A percentile compares a stretch with the other conserved stretches of the same genome.
These are phyloP conservation scores for Falcunculus frontatus DNA, from an alignment of 2,113 vertebrate species.

Conservation along the genomic window DNA sequence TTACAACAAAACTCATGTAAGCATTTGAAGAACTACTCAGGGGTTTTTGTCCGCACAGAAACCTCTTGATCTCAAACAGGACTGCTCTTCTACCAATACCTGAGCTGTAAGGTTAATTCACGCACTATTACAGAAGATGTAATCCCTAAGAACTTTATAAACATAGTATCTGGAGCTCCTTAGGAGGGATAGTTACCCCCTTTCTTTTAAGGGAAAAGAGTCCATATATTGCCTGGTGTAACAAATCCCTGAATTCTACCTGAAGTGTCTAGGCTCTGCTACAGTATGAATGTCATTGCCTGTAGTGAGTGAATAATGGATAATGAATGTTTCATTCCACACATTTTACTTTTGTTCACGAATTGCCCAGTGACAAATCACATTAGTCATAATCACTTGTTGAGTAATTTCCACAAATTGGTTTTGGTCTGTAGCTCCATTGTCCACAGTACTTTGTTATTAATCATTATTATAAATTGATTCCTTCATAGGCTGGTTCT, in stretches of 20 bases:
- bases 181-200: not conserved
- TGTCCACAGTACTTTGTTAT: slow-evolving; percentile 29
- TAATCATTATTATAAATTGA: slow-evolving; percentile 46
- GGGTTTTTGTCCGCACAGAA: not conserved
- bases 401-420: slow-evolving; percentile 60
- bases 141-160: not conserved
- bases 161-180: not conserved
- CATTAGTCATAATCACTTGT: slow-evolving; percentile 61
- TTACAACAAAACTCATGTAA: not conserved
- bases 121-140: not conserved
- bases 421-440: slow-evolving; percentile 11
- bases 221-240: not conserved
- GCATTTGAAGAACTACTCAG: not conserved
- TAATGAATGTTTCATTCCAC: slow-evolving; percentile 33
- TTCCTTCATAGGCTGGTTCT: not conserved
- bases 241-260: not conserved
- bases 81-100: not conserved
- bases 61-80: not conserved
- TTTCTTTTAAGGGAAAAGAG: not conserved
- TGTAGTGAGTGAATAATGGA: not conserved
- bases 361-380: slow-evolving; percentile 35
- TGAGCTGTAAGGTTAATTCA: not conserved
- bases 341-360: slow-evolving; percentile 27
- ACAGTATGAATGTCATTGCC: not conserved
- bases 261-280: not conserved